A percentile compares a stretch with the other conserved stretches of the same genome.
Conservation (phyloP, 2,888 invertebrate genomes). For the Yponomeuta cagnagella region DNA sequence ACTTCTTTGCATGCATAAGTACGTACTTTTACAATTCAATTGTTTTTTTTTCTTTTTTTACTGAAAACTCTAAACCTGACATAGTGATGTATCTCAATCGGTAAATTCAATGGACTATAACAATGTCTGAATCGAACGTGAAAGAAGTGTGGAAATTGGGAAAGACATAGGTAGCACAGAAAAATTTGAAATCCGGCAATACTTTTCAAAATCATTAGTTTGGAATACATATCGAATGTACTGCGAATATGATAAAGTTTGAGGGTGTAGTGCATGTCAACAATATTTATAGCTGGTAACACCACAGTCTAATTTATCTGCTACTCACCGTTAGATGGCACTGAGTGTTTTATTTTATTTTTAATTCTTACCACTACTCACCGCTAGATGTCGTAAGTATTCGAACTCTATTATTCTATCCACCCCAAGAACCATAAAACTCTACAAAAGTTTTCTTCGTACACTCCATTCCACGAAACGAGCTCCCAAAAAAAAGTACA, state of each 20-base stretch:
- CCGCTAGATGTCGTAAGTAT: not conserved
- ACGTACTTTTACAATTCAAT: constrained; percentile 16
- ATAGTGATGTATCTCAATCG: constrained; percentile 2
- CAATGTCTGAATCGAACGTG: not conserved
- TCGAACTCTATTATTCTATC: not conserved
- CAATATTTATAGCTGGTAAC: too few species aligned
- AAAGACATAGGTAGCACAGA: too few species aligned
- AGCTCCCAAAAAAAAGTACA: too few species aligned
- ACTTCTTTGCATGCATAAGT: constrained; percentile 8
- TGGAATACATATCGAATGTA: not conserved
- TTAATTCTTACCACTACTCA: not conserved
- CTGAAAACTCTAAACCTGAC: constrained; percentile 8
- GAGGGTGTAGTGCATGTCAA: too few species aligned
- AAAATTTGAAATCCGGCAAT: not conserved
- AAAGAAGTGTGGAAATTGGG: too few species aligned
- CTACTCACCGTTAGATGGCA: not conserved
- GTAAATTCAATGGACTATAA: not conserved
- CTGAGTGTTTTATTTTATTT: too few species aligned
- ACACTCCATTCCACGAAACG: too few species aligned
- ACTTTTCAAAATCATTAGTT: not conserved
- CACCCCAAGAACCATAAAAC: too few species aligned
- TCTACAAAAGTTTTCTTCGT: too few species aligned
- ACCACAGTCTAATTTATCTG: not conserved
- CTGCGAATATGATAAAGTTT: too few species aligned
- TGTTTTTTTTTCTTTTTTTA: constrained; percentile 19